phyloP scores from a whole-genome alignment of 1,140 invertebrate genomes.

The Rhyzopertha dominica region DNA sequence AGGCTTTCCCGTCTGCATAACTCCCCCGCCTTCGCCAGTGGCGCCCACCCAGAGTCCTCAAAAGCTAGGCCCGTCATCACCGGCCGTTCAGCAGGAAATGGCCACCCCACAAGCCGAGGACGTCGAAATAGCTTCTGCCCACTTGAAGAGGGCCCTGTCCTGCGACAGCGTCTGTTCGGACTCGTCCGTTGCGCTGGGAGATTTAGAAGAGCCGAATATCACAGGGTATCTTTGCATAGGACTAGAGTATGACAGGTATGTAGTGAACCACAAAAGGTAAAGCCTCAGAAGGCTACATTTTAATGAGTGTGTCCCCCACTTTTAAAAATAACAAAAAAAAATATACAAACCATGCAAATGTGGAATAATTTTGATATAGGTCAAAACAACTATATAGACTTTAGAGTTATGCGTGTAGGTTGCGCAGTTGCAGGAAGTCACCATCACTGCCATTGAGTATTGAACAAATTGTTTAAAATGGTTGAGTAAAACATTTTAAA shows the following conservation, averaged over 20 bases:
- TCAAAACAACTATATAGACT: no score
- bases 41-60: constrained; percentile 2
- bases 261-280: no score
- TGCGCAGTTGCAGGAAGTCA: no score
- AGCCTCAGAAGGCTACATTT: no score
- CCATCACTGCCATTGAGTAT: no score
- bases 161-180: constrained; percentile 81
- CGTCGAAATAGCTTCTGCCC: constrained; percentile 19
- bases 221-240: constrained; percentile 73
- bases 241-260: constrained; percentile 72
- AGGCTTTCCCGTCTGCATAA: constrained; percentile 35
- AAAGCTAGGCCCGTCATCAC: constrained; percentile 4
- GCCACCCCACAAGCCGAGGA: constrained; percentile 22
- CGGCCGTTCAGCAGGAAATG: constrained; percentile 5
- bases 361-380: no score
- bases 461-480: no score
- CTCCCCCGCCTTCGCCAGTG: constrained; percentile 31
- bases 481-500: no score
- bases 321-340: no score
- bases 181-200: constrained; percentile 66
- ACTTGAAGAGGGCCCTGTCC: constrained; percentile 63
- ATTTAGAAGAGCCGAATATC: constrained; percentile 66
- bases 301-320: no score
- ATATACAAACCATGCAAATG: no score
- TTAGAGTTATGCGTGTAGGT: no score